Evolutionary conservation across 2,113 vertebrate genomes (phyloP).

Genomic region (Vanacampus margaritifer): DNA sequence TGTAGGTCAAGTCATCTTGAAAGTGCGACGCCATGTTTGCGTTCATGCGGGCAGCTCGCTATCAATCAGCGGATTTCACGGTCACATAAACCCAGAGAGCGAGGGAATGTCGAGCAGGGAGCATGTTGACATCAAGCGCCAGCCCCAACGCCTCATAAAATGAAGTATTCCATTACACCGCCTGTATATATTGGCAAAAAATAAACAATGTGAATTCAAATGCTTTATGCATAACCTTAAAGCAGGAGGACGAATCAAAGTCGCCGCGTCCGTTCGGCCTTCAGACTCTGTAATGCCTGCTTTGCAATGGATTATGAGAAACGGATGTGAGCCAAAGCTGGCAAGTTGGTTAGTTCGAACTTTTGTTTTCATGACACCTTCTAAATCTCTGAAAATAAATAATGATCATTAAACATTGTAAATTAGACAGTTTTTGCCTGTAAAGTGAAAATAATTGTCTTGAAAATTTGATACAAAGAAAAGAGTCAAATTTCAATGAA

Average conservation of each 20-base stretch:
- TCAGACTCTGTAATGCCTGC: background rate
- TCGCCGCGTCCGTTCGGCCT: background rate
- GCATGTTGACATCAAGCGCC: conserved; percentile 36
- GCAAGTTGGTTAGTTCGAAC: background rate
- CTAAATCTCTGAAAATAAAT: background rate
- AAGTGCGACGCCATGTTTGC: background rate
- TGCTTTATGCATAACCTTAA: conserved; percentile 7
- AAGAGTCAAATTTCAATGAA: no score
- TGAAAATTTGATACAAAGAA: no score
- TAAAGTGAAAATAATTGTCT: no score
- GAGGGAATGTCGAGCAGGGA: background rate
- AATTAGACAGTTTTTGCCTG: no score
- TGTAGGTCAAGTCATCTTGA: conserved; percentile 19
- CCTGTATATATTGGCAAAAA: conserved; percentile 1
- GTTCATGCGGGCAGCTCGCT: background rate
- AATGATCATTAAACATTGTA: no score
- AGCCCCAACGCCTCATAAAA: conserved; percentile 12
- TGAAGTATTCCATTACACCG: conserved; percentile 15
- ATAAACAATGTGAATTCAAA: conserved; percentile 1
- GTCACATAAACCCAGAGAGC: conserved; percentile 19
- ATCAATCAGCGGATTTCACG: conserved; percentile 31
- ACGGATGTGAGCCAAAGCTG: background rate
- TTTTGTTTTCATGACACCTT: background rate
- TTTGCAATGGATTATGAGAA: background rate
- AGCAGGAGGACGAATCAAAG: background rate